Percentiles rank a stretch among this genome's conserved stretches.
Evolutionary conservation across 2,797 vertebrate species (phyloP).

Genomic region (Lycodopsis pacificus): DNA sequence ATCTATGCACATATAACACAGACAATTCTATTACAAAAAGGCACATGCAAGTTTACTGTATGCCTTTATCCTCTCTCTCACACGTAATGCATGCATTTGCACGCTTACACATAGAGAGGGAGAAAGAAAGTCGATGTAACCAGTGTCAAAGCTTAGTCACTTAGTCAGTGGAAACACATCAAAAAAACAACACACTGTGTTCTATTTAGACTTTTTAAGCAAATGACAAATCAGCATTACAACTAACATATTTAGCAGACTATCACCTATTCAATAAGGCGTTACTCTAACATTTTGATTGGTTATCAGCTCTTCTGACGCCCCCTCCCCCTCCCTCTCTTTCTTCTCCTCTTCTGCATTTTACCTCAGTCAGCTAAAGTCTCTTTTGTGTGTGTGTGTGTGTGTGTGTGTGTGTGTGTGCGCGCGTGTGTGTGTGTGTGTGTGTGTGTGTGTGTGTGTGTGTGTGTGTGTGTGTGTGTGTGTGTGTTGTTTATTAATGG

Average conservation of each 20-base stretch:
- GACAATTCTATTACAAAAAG: too few species aligned
- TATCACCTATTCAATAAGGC: not conserved
- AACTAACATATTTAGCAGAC: not conserved
- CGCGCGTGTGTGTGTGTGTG: slow-evolving; percentile 61
- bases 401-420: slow-evolving; percentile 49
- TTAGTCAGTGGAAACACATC: too few species aligned
- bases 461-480: slow-evolving; percentile 12
- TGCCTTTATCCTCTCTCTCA: too few species aligned
- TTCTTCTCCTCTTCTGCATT: not conserved
- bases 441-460: too few species aligned
- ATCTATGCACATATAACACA: too few species aligned
- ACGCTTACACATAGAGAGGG: too few species aligned
- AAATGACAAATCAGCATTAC: not conserved
- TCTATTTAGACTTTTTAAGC: not conserved
- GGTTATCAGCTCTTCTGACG: not conserved
- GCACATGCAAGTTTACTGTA: too few species aligned
- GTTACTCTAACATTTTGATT: not conserved
- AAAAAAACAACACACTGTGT: not conserved
- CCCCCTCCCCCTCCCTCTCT: not conserved
- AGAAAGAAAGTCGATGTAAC: too few species aligned
- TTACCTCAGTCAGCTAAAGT: slow-evolving; percentile 18
- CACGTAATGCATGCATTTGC: too few species aligned
- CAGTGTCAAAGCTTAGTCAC: not conserved
- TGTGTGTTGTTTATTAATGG: slow-evolving; percentile 74
- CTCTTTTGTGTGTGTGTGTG: not conserved